phyloP scores from a whole-genome alignment of 2,888 invertebrate species.

The Patella ulyssiponensis region DNA sequence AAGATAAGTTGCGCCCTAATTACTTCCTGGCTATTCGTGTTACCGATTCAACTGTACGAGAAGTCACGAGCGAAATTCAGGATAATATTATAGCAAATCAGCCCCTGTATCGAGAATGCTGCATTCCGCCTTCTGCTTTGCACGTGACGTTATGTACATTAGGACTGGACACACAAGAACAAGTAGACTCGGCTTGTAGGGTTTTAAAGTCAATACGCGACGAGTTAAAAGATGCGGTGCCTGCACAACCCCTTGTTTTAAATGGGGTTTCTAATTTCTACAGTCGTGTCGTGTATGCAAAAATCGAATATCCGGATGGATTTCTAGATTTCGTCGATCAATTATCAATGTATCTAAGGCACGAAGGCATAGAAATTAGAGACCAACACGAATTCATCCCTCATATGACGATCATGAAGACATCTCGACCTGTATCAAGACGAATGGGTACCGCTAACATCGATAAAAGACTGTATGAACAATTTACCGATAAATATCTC shows the following conservation, averaged over 20 bases:
- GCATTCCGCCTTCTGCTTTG: slow-evolving; percentile 63
- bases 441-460: slow-evolving; percentile 64
- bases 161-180: slow-evolving; percentile 66
- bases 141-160: slow-evolving; percentile 72
- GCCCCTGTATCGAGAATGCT: slow-evolving; percentile 64
- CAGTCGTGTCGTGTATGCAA: slow-evolving; percentile 71
- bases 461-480: slow-evolving; percentile 64
- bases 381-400: slow-evolving; percentile 72
- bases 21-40: slow-evolving; percentile 72
- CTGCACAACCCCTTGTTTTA: slow-evolving; percentile 54
- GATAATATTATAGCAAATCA: slow-evolving; percentile 66
- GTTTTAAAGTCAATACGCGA: slow-evolving; percentile 50
- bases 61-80: slow-evolving; percentile 61
- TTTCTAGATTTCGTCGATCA: slow-evolving; percentile 65
- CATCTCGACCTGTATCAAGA: slow-evolving; percentile 65
- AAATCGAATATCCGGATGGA: slow-evolving; percentile 60
- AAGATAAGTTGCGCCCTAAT: slow-evolving; percentile 67
- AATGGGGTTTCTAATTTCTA: slow-evolving; percentile 69
- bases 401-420: slow-evolving; percentile 73
- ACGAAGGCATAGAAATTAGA: slow-evolving; percentile 65
- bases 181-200: slow-evolving; percentile 54
- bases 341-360: slow-evolving; percentile 58
- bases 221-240: slow-evolving; percentile 48
- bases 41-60: slow-evolving; percentile 56
- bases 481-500: slow-evolving; percentile 63